These are phyloP conservation scores for Pluvianellus socialis DNA, from an alignment of 2,113 vertebrate genomes.

Conservation along the genomic window DNA sequence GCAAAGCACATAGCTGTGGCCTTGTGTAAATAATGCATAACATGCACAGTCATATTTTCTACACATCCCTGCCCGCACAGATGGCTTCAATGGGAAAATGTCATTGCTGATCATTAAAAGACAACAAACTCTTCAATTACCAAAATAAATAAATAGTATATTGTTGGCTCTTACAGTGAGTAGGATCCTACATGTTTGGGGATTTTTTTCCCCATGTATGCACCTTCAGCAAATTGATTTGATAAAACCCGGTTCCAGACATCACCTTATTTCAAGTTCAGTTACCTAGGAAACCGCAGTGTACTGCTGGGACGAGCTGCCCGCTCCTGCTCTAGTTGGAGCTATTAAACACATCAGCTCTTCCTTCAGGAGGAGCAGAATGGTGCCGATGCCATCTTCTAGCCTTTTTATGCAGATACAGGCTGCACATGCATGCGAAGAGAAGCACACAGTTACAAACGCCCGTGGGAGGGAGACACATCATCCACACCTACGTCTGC, in stretches of 20 bases:
- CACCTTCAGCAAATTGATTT: conserved; percentile 67
- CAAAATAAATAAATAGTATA: not conserved
- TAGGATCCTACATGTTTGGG: not conserved
- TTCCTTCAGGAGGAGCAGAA: conserved; percentile 52
- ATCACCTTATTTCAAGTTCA: conserved; percentile 73
- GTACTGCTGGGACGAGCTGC: conserved; percentile 74
- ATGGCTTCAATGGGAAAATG: conserved; percentile 28
- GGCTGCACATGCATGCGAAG: not conserved
- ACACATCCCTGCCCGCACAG: not conserved
- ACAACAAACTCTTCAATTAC: not conserved
- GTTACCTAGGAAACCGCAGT: conserved; percentile 79
- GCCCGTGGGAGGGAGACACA: not conserved
- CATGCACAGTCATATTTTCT: conserved; percentile 36
- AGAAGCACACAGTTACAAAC: not conserved
- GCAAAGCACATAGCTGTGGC: conserved; percentile 16
- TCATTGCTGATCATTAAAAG: conserved; percentile 15
- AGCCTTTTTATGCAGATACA: conserved; percentile 19
- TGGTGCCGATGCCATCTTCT: not conserved
- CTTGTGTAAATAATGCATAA: conserved; percentile 59
- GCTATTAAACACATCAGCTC: conserved; percentile 69
- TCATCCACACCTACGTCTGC: not conserved
- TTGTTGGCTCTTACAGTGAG: not conserved
- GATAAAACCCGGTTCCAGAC: conserved; percentile 61
- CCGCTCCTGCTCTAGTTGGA: conserved; percentile 46
- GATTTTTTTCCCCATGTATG: not conserved